Base-by-base conservation (phyloP, 2,797 vertebrate genomes). In the Paramormyrops hopkinsi region DNA sequence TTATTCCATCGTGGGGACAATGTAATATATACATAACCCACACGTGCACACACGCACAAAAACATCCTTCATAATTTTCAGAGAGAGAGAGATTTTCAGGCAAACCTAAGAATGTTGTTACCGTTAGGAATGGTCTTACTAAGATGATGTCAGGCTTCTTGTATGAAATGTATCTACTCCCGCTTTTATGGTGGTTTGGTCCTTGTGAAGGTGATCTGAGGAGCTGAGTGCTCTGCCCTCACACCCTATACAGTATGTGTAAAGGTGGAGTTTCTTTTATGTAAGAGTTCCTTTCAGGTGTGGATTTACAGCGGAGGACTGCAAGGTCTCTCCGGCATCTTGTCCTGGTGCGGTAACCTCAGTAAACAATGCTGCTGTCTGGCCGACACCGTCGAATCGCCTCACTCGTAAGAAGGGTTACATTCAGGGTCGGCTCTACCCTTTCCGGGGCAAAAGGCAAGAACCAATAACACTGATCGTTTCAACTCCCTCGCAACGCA, bases 81-180 rank as follows among this genome's bases (percentile, higher is more conserved):
- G 41, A 33, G 59, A n/a, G 54, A 29, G 41, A 29, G 7, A 46
- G 56, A 11, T 44, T 22, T 53, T 22, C 59, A 76, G 84, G 46
- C 4, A 51, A 86, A 89, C 48, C 29, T 33, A 41, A 29, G 69
- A 89, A 50, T 89, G 82, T 25, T n/a, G 46, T 53, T 48, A 37
- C 44, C 17, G 44, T 51, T 73, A 33, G 84, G 14, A 93, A 91
- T 88, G 91, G 92, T 89, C 69, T 94, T 95, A 95, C 95, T 93
- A 92, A 92, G 91, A 93, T 94, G 93, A 65, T 90, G 91, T 94
- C 93, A 41, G 2, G 37, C 90, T 91, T 93, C 93, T 93, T 95
- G 93, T 95, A 94, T 94, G 90, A 93, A 65, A 33, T 69, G 29
- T 89, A 89, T 9, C 90, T 95, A 95, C 95, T 95, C 94, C 93